phyloP scores from a whole-genome alignment of 2,888 invertebrate species.

The Oegoconia quadripuncta region DNA sequence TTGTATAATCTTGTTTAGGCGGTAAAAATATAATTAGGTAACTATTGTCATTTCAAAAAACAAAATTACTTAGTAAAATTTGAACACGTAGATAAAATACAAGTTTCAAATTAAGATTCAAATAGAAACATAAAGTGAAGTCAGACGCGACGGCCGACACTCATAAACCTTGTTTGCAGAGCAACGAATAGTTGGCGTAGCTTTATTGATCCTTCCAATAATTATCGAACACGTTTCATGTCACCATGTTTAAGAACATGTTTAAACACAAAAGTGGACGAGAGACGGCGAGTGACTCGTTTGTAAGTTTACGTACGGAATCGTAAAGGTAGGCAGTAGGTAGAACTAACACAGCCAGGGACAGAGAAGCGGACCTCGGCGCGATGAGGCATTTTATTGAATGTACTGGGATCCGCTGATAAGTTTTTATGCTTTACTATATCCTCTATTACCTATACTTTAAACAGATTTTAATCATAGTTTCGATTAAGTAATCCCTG shows the following conservation, averaged over 20 bases:
- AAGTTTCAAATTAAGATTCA: constrained; percentile 67
- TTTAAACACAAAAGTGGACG: constrained; percentile 70
- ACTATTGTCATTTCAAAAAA: background rate
- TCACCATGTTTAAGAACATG: constrained; percentile 68
- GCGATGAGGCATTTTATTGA: background rate
- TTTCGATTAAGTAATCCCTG: no score
- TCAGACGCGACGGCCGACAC: constrained; percentile 42
- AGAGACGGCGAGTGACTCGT: constrained; percentile 58
- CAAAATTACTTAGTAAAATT: background rate
- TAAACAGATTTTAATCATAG: no score
- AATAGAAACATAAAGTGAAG: constrained; percentile 64
- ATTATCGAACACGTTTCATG: constrained; percentile 79
- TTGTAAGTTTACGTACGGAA: constrained; percentile 70
- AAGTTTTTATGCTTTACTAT: background rate
- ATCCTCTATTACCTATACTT: no score
- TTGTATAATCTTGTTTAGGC: no score
- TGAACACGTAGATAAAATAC: constrained; percentile 35
- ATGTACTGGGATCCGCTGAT: background rate
- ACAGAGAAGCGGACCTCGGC: constrained; percentile 45
- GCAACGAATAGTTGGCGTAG: constrained; percentile 72
- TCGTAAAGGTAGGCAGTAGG: constrained; percentile 71
- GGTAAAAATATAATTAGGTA: no score
- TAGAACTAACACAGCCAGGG: constrained; percentile 67
- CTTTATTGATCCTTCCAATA: constrained; percentile 78
- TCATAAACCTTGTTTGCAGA: constrained; percentile 69